Conservation (phyloP, 2,113 vertebrate genomes). For the Scomber scombrus region DNA sequence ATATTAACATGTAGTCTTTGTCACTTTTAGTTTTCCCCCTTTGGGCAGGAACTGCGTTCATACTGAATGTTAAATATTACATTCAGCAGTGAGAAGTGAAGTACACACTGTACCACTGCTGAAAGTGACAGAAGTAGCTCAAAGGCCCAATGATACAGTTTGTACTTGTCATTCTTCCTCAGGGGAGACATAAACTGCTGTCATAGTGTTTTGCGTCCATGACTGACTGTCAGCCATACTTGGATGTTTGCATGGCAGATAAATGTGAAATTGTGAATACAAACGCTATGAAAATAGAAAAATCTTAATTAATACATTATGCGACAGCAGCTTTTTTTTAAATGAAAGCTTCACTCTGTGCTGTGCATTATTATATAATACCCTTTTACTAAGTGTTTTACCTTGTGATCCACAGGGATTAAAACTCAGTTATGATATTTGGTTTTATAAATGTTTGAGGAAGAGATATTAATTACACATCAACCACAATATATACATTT, state of each 20-base stretch:
- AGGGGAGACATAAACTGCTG: neutral
- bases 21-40: neutral
- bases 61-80: conserved; percentile 4
- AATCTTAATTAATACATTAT: too few species aligned
- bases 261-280: too few species aligned
- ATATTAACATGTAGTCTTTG: neutral
- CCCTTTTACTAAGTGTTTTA: neutral
- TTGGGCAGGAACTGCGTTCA: neutral
- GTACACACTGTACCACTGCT: neutral
- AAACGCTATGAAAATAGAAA: too few species aligned
- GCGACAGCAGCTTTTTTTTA: too few species aligned
- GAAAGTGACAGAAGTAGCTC: neutral
- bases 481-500: neutral
- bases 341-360: too few species aligned
- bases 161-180: neutral
- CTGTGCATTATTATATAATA: too few species aligned
- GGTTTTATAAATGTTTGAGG: too few species aligned
- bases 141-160: neutral
- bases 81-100: neutral
- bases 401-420: neutral
- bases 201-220: neutral
- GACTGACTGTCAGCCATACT: neutral
- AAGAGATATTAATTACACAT: too few species aligned
- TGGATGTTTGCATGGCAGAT: too few species aligned
- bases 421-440: neutral